A percentile compares a stretch with the other conserved stretches of the same genome.
Evolutionary conservation across 2,888 invertebrate genomes (phyloP).

Genomic region (Tiliacea aurago): DNA sequence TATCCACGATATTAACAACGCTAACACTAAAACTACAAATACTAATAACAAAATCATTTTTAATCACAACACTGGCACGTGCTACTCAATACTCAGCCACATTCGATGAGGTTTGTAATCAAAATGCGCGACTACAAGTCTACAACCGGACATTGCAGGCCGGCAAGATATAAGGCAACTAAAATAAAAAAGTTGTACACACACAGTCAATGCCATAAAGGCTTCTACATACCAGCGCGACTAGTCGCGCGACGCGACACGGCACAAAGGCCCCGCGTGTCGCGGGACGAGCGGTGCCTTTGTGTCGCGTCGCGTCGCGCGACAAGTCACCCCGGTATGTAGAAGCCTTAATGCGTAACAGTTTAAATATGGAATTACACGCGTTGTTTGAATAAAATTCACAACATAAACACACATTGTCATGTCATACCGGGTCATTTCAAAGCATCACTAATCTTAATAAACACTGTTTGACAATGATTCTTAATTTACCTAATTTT

Average conservation of each 20-base stretch:
- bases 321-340: too few relatives aligned
- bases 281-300: too few relatives aligned
- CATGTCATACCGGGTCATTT: neutral
- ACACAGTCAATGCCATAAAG: slow-evolving; percentile 43
- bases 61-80: slow-evolving; percentile 76
- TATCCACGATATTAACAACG: slow-evolving; percentile 74
- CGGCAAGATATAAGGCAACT: slow-evolving; percentile 35
- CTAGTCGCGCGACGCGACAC: too few relatives aligned
- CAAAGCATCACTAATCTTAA: neutral
- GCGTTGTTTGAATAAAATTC: slow-evolving; percentile 12
- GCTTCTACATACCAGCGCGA: too few relatives aligned
- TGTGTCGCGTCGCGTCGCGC: too few relatives aligned
- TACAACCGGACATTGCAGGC: slow-evolving; percentile 37
- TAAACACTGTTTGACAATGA: neutral
- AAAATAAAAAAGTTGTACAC: slow-evolving; percentile 36
- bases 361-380: slow-evolving; percentile 24
- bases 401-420: neutral
- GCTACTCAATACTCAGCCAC: slow-evolving; percentile 41
- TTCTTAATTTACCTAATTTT: neutral
- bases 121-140: slow-evolving; percentile 38
- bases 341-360: slow-evolving; percentile 30
- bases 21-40: slow-evolving; percentile 53
- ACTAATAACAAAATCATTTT: slow-evolving; percentile 68
- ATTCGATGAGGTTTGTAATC: slow-evolving; percentile 47
- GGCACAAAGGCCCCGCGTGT: too few relatives aligned